These are phyloP conservation scores for Oxygymnocypris stewartii DNA, from an alignment of 2,113 vertebrate genomes.

Conservation along the genomic window DNA sequence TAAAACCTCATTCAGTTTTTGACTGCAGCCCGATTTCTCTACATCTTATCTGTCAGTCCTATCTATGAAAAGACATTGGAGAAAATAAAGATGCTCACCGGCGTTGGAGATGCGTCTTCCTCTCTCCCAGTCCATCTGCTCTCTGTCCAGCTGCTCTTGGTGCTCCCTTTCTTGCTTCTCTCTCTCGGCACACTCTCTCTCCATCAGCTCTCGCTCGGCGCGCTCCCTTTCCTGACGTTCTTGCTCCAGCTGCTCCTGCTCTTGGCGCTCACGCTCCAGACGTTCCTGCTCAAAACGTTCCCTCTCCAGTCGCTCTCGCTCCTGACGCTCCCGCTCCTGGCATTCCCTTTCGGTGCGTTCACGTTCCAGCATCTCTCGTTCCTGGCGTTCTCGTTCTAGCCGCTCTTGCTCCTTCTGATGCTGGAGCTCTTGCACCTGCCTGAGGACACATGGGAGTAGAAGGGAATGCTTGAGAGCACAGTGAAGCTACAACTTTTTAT, in stretches of 20 bases:
- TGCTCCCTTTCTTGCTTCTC: constrained; percentile 72
- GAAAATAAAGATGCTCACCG: constrained; percentile 77
- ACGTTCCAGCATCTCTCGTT: constrained; percentile 70
- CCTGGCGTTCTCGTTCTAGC: constrained; percentile 70
- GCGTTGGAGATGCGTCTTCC: constrained; percentile 86
- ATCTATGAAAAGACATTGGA: neutral
- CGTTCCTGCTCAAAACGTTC: constrained; percentile 69
- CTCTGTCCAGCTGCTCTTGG: constrained; percentile 79
- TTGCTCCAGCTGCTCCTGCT: constrained; percentile 75
- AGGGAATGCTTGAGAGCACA: neutral
- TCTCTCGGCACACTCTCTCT: constrained; percentile 79
- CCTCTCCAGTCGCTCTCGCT: constrained; percentile 71
- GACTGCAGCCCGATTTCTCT: neutral
- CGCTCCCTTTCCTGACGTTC: constrained; percentile 80
- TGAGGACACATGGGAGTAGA: constrained; percentile 60
- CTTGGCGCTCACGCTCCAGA: constrained; percentile 80
- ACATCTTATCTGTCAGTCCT: neutral
- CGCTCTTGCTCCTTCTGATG: constrained; percentile 87
- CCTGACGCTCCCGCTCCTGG: constrained; percentile 76
- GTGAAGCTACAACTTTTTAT: neutral
- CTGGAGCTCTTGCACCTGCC: constrained; percentile 94
- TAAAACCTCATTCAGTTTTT: neutral
- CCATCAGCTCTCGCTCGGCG: constrained; percentile 72
- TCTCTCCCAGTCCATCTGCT: constrained; percentile 87
- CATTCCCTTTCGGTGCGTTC: constrained; percentile 75